Conservation (phyloP, 64 coral and sea anemone genomes). For the Montipora cactus region DNA sequence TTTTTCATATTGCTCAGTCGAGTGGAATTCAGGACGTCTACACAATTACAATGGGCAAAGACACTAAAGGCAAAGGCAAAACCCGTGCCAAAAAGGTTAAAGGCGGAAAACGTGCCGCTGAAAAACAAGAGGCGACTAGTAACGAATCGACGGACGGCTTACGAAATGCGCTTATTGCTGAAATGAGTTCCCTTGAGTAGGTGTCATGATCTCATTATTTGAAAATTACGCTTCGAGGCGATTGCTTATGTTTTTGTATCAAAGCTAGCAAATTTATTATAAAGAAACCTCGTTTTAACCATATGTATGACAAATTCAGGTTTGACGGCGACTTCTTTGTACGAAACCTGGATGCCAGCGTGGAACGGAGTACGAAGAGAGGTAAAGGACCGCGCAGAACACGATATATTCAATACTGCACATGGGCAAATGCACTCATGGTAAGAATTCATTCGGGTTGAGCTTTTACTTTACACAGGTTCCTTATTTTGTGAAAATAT, state of each 20-base stretch:
- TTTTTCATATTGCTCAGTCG: too few relatives aligned
- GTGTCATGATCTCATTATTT: neutral
- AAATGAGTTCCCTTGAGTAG: neutral
- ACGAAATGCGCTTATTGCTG: neutral
- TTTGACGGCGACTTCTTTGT: neutral
- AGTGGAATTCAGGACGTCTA: too few relatives aligned
- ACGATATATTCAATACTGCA: neutral
- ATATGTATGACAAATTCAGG: neutral
- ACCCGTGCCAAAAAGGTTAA: too few relatives aligned
- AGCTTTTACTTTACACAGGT: too few relatives aligned
- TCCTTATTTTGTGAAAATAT: too few relatives aligned
- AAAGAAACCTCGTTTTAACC: neutral
- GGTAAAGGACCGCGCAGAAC: neutral
- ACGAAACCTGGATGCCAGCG: slow-evolving; percentile 5
- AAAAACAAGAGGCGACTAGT: too few relatives aligned
- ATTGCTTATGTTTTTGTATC: slow-evolving; percentile 5
- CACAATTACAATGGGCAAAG: too few relatives aligned
- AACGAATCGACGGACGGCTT: too few relatives aligned
- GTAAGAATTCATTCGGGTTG: too few relatives aligned
- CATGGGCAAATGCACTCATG: neutral
- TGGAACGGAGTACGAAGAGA: slow-evolving; percentile 1
- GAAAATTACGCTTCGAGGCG: neutral
- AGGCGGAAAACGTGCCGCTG: too few relatives aligned
- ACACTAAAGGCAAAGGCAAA: too few relatives aligned
- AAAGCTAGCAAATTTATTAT: neutral